Evolutionary conservation across 1,140 invertebrate species (phyloP).

Genomic region (Sweltsa coloradensis): DNA sequence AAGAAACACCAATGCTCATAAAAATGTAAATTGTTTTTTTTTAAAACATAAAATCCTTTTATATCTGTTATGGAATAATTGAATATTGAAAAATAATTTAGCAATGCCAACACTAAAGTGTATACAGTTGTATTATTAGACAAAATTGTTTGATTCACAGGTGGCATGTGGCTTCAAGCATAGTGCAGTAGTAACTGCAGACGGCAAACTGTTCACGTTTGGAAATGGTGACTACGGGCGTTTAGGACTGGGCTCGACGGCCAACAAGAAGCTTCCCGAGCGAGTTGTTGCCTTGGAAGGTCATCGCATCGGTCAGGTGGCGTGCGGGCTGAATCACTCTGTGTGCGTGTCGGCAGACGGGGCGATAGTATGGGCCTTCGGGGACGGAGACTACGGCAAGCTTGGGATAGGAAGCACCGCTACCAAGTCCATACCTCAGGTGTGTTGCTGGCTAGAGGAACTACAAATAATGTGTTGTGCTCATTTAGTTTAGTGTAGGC

Average conservation of each 20-base stretch:
- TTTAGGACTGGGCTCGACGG: slow-evolving; percentile 44
- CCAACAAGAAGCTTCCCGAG: slow-evolving; percentile 50
- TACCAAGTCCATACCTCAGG: slow-evolving; percentile 38
- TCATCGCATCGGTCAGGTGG: slow-evolving; percentile 35
- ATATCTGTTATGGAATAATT: too few species aligned
- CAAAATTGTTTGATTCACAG: slow-evolving; percentile 21
- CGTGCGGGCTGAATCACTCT: slow-evolving; percentile 53
- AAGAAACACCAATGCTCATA: too few species aligned
- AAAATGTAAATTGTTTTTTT: too few species aligned
- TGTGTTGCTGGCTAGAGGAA: too few species aligned
- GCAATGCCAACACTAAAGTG: too few species aligned
- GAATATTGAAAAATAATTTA: too few species aligned
- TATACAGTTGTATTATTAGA: too few species aligned
- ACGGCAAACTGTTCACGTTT: slow-evolving; percentile 53
- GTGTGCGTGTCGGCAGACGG: slow-evolving; percentile 45
- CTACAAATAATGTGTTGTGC: too few species aligned
- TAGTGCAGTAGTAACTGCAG: slow-evolving; percentile 48
- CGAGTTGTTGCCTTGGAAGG: slow-evolving; percentile 34
- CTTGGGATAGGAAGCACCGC: slow-evolving; percentile 43
- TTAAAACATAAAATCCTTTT: too few species aligned
- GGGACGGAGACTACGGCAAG: slow-evolving; percentile 55
- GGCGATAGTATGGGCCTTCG: slow-evolving; percentile 49
- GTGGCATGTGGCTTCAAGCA: slow-evolving; percentile 56
- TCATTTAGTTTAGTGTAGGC: too few species aligned
- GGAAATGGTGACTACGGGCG: slow-evolving; percentile 54